A percentile compares a stretch with the other conserved stretches of the same genome.
phyloP scores from a whole-genome alignment of 2,888 invertebrate genomes.

The Taphrorychus bicolor region DNA sequence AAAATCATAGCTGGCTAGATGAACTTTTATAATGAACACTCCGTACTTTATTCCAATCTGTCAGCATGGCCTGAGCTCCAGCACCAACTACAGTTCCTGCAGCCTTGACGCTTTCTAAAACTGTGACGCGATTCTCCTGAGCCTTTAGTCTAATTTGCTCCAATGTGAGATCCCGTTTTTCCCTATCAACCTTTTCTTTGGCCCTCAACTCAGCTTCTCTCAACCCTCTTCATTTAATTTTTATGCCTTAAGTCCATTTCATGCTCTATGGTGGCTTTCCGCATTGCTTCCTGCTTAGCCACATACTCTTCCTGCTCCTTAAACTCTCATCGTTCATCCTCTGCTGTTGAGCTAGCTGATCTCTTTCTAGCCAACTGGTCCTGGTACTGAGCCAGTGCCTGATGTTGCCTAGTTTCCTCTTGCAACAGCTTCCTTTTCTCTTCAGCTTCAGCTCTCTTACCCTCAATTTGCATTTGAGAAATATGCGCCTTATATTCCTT shows the following conservation, averaged over 20 bases:
- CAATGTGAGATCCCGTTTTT: slow-evolving; percentile 93
- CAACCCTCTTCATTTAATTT: slow-evolving; percentile 89
- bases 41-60: too few relatives aligned
- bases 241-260: too few relatives aligned
- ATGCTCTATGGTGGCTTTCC: too few relatives aligned
- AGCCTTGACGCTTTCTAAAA: slow-evolving; percentile 98
- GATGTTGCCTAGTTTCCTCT: too few relatives aligned
- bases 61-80: too few relatives aligned
- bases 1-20: too few relatives aligned
- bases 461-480: slow-evolving; percentile 91
- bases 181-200: slow-evolving; percentile 92
- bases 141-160: slow-evolving; percentile 93
- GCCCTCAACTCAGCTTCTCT: too few relatives aligned
- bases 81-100: too few relatives aligned
- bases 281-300: too few relatives aligned
- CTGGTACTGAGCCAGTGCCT: slow-evolving; percentile 94
- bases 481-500: slow-evolving; percentile 95
- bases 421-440: slow-evolving; percentile 91
- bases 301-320: slow-evolving; percentile 82
- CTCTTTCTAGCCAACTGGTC: slow-evolving; percentile 94
- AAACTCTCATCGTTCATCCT: slow-evolving; percentile 93
- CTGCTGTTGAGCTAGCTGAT: slow-evolving; percentile 91
- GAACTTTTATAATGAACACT: too few relatives aligned
- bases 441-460: slow-evolving; percentile 87
- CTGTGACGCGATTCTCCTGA: slow-evolving; percentile 90